Evolutionary conservation across 2,888 invertebrate species (phyloP).

Genomic region (Melieria omissa): DNA sequence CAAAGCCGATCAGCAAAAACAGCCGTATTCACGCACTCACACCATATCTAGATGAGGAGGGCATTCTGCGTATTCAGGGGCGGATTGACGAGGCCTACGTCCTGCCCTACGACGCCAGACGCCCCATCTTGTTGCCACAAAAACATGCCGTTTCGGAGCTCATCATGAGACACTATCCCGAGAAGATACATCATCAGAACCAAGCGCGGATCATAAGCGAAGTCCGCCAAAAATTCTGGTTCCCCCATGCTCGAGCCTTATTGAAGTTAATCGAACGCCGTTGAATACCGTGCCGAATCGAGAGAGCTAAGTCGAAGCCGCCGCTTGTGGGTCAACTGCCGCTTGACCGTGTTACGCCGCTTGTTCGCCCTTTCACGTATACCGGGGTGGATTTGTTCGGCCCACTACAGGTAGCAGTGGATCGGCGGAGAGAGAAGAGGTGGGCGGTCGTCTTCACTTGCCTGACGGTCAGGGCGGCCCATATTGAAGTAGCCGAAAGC

Average conservation of each 20-base stretch:
- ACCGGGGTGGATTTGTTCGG: constrained; percentile 2
- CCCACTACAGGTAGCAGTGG: no score
- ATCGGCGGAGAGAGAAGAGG: no score
- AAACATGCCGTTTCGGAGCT: constrained; percentile 10
- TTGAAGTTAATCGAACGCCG: neutral
- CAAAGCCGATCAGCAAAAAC: neutral
- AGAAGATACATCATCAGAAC: constrained; percentile 26
- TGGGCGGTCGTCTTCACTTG: no score
- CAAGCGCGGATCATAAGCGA: constrained; percentile 15
- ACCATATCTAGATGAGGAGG: no score
- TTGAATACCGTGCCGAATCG: neutral
- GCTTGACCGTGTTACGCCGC: constrained; percentile 4
- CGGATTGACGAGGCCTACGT: constrained; percentile 33
- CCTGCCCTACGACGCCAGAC: constrained; percentile 30
- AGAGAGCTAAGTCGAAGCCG: neutral
- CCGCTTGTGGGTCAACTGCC: constrained; percentile 6
- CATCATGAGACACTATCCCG: constrained; percentile 18
- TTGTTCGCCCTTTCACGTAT: neutral
- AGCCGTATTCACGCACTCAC: no score
- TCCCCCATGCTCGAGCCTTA: no score
- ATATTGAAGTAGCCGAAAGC: no score
- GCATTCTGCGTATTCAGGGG: constrained; percentile 19
- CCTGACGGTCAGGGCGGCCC: no score
- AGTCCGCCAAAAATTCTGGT: no score
- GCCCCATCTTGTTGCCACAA: constrained; percentile 32